phyloP scores from a whole-genome alignment of 2,113 vertebrate genomes.

The Morone saxatilis region DNA sequence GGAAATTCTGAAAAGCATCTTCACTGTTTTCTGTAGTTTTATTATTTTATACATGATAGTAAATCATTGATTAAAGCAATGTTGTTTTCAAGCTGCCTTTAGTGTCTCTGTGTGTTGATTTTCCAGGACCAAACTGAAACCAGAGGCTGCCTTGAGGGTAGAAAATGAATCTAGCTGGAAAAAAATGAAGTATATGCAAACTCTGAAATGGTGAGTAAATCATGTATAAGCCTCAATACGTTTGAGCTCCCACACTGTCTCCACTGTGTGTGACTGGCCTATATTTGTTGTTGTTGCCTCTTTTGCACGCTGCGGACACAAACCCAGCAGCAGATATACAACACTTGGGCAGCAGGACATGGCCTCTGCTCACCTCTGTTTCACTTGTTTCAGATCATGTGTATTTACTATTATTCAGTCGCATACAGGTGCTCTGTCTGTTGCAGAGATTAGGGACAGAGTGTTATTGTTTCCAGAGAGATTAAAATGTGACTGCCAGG shows the following conservation, averaged over 20 bases:
- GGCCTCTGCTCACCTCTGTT: slow-evolving; percentile 24
- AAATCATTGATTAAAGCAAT: no score
- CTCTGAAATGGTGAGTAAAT: neutral
- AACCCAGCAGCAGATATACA: neutral
- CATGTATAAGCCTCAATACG: neutral
- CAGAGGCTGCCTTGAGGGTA: no score
- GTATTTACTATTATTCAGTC: neutral
- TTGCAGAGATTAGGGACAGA: slow-evolving; percentile 18
- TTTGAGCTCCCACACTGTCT: neutral
- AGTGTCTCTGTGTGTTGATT: no score
- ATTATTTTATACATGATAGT: no score
- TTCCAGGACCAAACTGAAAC: no score
- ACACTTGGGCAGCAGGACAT: slow-evolving; percentile 4
- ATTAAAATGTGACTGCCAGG: slow-evolving; percentile 45
- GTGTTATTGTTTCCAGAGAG: slow-evolving; percentile 68
- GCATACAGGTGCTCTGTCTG: slow-evolving; percentile 41
- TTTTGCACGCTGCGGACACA: slow-evolving; percentile 26
- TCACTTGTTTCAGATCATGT: neutral
- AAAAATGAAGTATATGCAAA: no score
- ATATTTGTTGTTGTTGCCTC: slow-evolving; percentile 5
- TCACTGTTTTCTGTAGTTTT: no score
- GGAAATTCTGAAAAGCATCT: no score
- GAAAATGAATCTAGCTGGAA: no score
- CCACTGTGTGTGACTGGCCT: neutral
- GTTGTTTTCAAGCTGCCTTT: no score